phyloP scores from a whole-genome alignment of 1,140 invertebrate species.

The Drosophila paulistorum region DNA sequence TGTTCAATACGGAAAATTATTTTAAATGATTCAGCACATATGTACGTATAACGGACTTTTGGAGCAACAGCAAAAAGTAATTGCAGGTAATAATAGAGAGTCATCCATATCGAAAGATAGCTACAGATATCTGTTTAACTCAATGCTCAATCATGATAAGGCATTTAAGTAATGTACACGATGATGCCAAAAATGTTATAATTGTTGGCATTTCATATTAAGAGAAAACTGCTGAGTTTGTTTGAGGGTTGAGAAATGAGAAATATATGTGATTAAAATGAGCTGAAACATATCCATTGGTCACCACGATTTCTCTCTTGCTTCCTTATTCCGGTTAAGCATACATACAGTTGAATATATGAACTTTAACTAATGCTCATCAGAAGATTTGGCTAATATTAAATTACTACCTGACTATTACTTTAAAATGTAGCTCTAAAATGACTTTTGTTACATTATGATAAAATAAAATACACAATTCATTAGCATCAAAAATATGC shows the following conservation, averaged over 20 bases:
- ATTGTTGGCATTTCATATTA: constrained; percentile 2
- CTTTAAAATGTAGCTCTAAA: too few relatives aligned
- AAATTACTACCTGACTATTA: too few relatives aligned
- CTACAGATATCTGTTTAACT: constrained; percentile 14
- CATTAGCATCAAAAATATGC: not conserved
- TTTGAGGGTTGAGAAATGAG: not conserved
- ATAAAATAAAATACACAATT: too few relatives aligned
- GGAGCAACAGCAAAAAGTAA: constrained; percentile 39
- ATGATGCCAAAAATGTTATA: constrained; percentile 11
- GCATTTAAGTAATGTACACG: constrained; percentile 19
- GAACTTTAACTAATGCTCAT: too few relatives aligned
- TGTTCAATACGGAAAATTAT: constrained; percentile 58
- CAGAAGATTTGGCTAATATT: too few relatives aligned
- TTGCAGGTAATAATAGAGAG: constrained; percentile 34
- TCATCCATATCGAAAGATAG: constrained; percentile 9
- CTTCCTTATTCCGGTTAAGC: too few relatives aligned
- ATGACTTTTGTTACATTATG: too few relatives aligned
- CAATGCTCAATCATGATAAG: constrained; percentile 16
- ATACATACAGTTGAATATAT: too few relatives aligned
- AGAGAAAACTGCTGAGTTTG: not conserved
- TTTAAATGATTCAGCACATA: constrained; percentile 53
- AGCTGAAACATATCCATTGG: too few relatives aligned
- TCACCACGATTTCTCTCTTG: too few relatives aligned
- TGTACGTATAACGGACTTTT: constrained; percentile 7
- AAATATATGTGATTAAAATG: too few relatives aligned